Evolutionary conservation across 2,888 invertebrate genomes (phyloP).

Genomic region (Alcis repandata): DNA sequence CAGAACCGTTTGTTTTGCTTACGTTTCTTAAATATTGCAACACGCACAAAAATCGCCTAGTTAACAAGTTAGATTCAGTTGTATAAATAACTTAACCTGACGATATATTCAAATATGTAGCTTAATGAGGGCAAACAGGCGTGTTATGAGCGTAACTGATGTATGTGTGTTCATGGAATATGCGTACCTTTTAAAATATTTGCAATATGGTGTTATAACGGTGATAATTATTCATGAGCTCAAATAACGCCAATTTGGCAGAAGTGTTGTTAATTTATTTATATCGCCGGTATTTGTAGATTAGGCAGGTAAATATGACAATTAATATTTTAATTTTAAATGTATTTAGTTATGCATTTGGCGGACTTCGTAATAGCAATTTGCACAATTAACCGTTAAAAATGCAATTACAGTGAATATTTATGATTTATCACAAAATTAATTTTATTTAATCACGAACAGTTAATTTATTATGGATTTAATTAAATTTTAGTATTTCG

Average conservation of each 20-base stretch:
- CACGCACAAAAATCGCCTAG: background rate
- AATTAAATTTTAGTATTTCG: no score
- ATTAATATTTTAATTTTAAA: no score
- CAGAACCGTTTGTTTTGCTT: conserved; percentile 3
- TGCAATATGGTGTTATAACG: conserved; percentile 2
- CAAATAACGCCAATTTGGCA: background rate
- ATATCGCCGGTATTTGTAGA: background rate
- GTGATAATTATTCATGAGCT: no score
- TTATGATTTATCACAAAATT: no score
- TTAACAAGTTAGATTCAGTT: conserved; percentile 11
- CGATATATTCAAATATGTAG: background rate
- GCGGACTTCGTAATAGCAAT: no score
- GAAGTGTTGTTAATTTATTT: background rate
- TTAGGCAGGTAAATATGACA: no score
- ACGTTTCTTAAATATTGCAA: conserved; percentile 6
- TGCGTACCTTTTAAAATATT: background rate
- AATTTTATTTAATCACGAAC: no score
- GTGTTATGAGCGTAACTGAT: background rate
- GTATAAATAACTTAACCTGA: conserved; percentile 3
- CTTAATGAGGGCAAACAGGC: conserved; percentile 4
- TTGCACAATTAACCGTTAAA: no score
- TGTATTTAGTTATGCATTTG: no score
- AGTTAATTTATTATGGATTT: no score
- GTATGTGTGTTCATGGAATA: background rate
- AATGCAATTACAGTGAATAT: no score